phyloP scores from a whole-genome alignment of 2,113 vertebrate genomes.

The Tauraco erythrolophus region DNA sequence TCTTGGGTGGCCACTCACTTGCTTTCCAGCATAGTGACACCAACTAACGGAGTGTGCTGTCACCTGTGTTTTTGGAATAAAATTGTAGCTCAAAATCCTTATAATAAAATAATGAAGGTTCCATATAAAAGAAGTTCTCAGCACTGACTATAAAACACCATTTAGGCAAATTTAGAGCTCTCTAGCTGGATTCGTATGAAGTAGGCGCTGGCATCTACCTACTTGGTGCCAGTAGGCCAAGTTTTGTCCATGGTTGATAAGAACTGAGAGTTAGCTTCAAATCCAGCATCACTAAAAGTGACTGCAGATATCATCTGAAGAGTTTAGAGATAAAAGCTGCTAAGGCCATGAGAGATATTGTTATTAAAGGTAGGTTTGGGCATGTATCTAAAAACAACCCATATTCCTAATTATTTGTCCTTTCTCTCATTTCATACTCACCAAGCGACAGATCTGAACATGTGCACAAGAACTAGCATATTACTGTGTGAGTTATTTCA shows the following conservation, averaged over 20 bases:
- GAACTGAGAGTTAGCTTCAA: background rate
- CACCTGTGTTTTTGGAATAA: background rate
- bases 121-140: background rate
- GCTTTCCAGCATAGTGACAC: background rate
- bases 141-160: background rate
- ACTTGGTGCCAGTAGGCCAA: rapidly evolving
- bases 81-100: background rate
- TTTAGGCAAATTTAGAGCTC: background rate
- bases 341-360: background rate
- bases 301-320: slow-evolving; percentile 9
- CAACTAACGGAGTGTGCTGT: rapidly evolving
- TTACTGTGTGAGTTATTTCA: background rate
- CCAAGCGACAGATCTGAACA: background rate
- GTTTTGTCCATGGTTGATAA: background rate
- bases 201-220: background rate
- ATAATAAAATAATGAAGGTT: background rate
- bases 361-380: background rate
- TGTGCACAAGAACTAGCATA: background rate
- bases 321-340: background rate
- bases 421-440: background rate
- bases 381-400: background rate
- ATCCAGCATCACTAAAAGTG: background rate
- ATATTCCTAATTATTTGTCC: background rate
- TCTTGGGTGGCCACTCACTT: background rate
- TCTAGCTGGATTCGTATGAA: background rate